Evolutionary conservation across 2,888 invertebrate species (phyloP).

Genomic region (Drosophila rellima): DNA sequence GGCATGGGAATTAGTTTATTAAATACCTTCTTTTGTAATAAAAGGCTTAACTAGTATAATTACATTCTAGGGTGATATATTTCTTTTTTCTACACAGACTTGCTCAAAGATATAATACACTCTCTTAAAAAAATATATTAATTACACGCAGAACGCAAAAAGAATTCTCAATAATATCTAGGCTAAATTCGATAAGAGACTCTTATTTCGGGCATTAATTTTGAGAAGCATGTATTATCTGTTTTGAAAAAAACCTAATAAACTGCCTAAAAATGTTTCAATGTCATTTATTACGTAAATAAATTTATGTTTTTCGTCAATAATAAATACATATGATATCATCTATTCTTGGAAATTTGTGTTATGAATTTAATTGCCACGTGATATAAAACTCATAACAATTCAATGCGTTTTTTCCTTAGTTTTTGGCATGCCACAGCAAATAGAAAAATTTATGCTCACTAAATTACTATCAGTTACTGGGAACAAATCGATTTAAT

Average conservation of each 20-base stretch:
- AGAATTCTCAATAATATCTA: too few species aligned
- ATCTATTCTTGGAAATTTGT: neutral
- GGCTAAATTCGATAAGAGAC: too few species aligned
- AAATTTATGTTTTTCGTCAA: neutral
- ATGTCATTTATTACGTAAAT: neutral
- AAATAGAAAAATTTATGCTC: constrained; percentile 17
- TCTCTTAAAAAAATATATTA: too few species aligned
- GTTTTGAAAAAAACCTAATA: too few species aligned
- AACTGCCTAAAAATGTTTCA: too few species aligned
- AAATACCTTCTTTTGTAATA: neutral
- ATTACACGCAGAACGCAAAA: too few species aligned
- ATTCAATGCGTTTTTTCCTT: neutral
- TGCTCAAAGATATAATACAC: too few species aligned
- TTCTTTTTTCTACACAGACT: too few species aligned
- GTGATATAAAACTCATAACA: constrained; percentile 1
- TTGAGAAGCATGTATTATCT: too few species aligned
- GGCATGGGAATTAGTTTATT: neutral
- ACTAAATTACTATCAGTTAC: constrained; percentile 48
- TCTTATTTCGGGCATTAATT: too few species aligned
- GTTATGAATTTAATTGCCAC: constrained; percentile 16
- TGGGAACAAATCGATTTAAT: constrained; percentile 42
- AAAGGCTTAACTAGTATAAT: too few species aligned
- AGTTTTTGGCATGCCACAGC: constrained; percentile 28
- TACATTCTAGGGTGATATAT: too few species aligned
- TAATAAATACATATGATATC: neutral